Evolutionary conservation across 2,797 vertebrate genomes (phyloP).

Genomic region (Hoplostethus atlanticus): DNA sequence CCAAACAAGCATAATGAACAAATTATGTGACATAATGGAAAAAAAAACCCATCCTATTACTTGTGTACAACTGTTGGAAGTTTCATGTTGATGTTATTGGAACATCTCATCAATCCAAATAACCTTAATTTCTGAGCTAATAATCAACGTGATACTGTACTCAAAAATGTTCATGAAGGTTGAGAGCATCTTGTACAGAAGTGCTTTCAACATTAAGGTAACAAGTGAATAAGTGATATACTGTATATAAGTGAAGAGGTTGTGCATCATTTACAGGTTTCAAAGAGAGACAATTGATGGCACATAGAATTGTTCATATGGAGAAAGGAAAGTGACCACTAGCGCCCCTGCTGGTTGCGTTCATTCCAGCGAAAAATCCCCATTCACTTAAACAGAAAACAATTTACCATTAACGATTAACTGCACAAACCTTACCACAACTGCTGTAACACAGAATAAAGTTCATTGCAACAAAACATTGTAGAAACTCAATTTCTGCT

Average conservation of each 20-base stretch:
- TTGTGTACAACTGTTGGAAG: slow-evolving; percentile 1
- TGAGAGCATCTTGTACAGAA: not conserved
- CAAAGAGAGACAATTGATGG: slow-evolving; percentile 26
- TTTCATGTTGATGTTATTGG: not conserved
- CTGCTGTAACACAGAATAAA: too few species aligned
- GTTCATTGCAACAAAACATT: not conserved
- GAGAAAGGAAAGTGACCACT: slow-evolving; percentile 5
- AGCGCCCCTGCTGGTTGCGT: slow-evolving; percentile 2
- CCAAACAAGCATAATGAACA: slow-evolving; percentile 18
- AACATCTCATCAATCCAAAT: not conserved
- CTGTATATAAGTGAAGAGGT: slow-evolving; percentile 22
- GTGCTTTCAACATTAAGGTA: not conserved
- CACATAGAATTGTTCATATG: slow-evolving; percentile 1
- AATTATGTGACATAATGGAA: slow-evolving; percentile 19
- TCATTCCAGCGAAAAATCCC: not conserved
- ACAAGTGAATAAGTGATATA: not conserved
- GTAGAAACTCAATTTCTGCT: not conserved
- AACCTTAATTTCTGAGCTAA: not conserved
- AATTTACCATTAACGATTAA: too few species aligned
- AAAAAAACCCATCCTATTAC: slow-evolving; percentile 18
- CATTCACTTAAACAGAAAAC: not conserved
- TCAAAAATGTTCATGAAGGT: too few species aligned
- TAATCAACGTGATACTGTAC: too few species aligned
- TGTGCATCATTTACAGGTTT: not conserved
- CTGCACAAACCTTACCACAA: too few species aligned